These are phyloP conservation scores for Heteronetta atricapilla DNA, from an alignment of 2,113 vertebrate species.

Conservation along the genomic window DNA sequence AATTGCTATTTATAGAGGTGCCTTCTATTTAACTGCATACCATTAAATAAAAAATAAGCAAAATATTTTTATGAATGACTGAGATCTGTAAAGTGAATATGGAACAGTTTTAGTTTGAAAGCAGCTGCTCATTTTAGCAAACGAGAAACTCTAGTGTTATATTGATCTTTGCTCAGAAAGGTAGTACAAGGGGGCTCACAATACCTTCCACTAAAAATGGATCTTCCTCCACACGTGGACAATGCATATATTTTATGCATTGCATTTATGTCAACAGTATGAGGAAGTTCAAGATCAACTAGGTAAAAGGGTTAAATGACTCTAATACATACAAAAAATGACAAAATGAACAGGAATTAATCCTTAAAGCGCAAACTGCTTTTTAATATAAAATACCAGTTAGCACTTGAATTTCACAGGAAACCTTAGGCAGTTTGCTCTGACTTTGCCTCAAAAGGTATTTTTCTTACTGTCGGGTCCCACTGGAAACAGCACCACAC, in stretches of 20 bases:
- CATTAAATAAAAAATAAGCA: not conserved
- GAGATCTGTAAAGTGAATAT: not conserved
- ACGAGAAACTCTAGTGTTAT: not conserved
- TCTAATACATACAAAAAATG: not conserved
- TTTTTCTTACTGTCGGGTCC: not conserved
- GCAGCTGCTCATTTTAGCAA: not conserved
- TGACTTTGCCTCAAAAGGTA: not conserved
- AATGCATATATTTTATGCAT: not conserved
- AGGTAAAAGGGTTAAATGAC: not conserved
- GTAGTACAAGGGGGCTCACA: not conserved
- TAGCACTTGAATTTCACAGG: not conserved
- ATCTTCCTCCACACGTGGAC: not conserved
- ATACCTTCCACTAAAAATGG: not conserved
- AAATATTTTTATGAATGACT: not conserved
- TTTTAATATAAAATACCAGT: not conserved
- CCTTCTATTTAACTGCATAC: not conserved
- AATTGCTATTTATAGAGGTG: not conserved
- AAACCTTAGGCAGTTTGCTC: not conserved
- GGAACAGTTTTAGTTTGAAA: not conserved
- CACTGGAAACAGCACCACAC: not conserved
- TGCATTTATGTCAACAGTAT: not conserved
- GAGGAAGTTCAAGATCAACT: not conserved
- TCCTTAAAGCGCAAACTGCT: not conserved
- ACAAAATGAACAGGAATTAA: not conserved
- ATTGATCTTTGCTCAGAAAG: not conserved